Evolutionary conservation across 1,140 invertebrate species (phyloP), one percentile per base, ranked within the genome.

Genomic region (Drosophila melanica): DNA sequence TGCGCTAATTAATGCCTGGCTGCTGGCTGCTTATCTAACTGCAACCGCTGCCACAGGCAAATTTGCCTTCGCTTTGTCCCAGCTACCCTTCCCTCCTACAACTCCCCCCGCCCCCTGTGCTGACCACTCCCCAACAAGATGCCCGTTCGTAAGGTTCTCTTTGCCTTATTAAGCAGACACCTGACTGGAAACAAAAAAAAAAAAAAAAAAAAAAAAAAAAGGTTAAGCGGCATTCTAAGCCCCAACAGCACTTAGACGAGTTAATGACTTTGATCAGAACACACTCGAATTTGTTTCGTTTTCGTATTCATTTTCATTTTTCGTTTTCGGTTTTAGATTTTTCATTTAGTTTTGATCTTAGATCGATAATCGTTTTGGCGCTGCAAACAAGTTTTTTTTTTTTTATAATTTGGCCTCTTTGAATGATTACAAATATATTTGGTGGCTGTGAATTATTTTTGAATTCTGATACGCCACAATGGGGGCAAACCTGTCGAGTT

Each of bases 241-340:
- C 75, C 20, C 20, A 4, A 41, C 62, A 70, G 65, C 66, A 77
- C 55, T 75, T 45, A 73, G 65, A 69, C 77, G 72, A 68, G 42
- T 73, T 86, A 86, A 86, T 86, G 75, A 82, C 82, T 86, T 68
- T 82, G 82, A 76, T 75, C 79, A 87, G 82, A 86, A 82, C 71
- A 75, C 73, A 74, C 75, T 81, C 73, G 70, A 75, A 80, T 54
- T 71, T 57, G 53, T 48, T 57, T 63, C 70, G 59, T 79, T 59
- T 80, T 74, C 63, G 58, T 48, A 64, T 54, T 64, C 44, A 47
- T 48, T 57, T 63, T 80, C 69, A n/a, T n/a, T n/a, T 69, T 54
- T 64, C 44, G 53, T 48, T 57, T 63, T 80, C 69, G 58, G 58
- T 1, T 30, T 30, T 30, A 2, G 27, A 4, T 45, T 69, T 59